These are phyloP conservation scores for Psophia crepitans DNA, from an alignment of 2,113 vertebrate species.

Conservation along the genomic window DNA sequence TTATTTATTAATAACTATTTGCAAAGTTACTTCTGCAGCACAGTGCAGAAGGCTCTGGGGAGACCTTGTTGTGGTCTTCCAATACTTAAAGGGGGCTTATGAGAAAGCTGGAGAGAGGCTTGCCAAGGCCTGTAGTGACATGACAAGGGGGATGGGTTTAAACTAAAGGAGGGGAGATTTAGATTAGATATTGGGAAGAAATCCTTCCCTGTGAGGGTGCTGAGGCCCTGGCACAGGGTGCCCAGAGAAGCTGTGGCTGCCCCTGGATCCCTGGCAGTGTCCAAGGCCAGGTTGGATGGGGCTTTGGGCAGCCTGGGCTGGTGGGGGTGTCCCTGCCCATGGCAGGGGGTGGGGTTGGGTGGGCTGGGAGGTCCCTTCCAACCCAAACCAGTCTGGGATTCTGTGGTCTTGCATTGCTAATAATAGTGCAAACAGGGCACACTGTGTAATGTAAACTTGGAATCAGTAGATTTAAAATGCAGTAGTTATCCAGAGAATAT, in stretches of 20 bases:
- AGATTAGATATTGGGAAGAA: background rate
- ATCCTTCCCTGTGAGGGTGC: fast-evolving
- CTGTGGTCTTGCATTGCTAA: background rate
- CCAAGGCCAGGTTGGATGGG: fast-evolving
- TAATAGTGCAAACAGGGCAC: background rate
- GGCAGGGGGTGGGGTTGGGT: fast-evolving
- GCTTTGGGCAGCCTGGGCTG: fast-evolving
- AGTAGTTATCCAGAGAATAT: background rate
- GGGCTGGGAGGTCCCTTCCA: fast-evolving
- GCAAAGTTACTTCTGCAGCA: background rate
- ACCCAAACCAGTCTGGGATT: background rate
- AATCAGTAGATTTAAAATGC: background rate
- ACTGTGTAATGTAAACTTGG: background rate
- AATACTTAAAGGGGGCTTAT: background rate
- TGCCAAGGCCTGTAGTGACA: background rate
- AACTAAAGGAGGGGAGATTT: background rate
- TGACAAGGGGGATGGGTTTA: background rate
- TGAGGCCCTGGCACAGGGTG: fast-evolving
- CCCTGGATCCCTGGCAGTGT: fast-evolving
- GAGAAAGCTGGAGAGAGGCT: background rate
- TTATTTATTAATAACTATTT: conserved; percentile 7
- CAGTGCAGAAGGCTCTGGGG: background rate
- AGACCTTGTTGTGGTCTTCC: background rate
- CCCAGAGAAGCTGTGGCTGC: background rate
- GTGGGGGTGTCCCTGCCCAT: fast-evolving